Conservation (phyloP, 1,140 invertebrate genomes). For the Euura lappo region DNA sequence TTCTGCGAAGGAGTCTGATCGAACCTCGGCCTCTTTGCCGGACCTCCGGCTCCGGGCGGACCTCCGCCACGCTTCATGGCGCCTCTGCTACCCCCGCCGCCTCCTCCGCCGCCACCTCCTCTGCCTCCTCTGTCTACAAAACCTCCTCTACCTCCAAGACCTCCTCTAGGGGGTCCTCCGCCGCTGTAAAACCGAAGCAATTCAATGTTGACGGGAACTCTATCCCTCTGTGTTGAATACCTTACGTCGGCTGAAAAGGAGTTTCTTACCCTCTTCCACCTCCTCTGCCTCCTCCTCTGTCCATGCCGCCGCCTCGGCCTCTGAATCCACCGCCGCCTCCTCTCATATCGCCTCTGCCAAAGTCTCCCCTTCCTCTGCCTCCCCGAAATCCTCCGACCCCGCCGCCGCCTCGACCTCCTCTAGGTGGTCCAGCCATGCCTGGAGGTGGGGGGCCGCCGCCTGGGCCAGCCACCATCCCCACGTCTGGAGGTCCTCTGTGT, state of each 20-base stretch:
- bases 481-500: conserved; percentile 50
- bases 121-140: conserved; percentile 44
- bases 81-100: conserved; percentile 45
- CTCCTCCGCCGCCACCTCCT: conserved; percentile 37
- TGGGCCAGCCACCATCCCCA: conserved; percentile 42
- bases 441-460: conserved; percentile 43
- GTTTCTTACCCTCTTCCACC: conserved; percentile 46
- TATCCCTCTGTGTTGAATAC: not conserved
- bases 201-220: not conserved
- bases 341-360: conserved; percentile 40
- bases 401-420: conserved; percentile 45
- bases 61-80: conserved; percentile 56
- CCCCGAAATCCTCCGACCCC: conserved; percentile 42
- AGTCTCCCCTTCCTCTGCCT: conserved; percentile 43
- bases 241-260: too few species aligned
- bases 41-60: conserved; percentile 52
- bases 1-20: conserved; percentile 51
- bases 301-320: conserved; percentile 46
- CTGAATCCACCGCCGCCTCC: conserved; percentile 35
- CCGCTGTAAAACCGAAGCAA: conserved; percentile 34
- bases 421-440: conserved; percentile 46
- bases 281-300: conserved; percentile 40
- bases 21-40: conserved; percentile 56
- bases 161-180: conserved; percentile 45
- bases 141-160: conserved; percentile 46